Base-by-base conservation (phyloP, 2,113 vertebrate genomes). In the Cavia porcellus region DNA sequence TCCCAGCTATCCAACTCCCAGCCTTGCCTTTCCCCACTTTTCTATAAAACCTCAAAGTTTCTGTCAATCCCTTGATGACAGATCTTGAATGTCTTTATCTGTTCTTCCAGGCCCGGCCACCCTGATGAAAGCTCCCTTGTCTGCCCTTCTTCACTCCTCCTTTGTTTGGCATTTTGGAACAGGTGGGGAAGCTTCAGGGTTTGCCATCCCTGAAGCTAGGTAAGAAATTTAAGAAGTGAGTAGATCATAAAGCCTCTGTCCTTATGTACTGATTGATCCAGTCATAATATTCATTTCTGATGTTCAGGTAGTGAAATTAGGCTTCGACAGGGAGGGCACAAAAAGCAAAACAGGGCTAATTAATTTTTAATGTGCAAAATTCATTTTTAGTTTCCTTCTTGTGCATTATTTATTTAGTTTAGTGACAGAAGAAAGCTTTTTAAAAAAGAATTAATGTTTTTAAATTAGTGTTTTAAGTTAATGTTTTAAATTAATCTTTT, bases 401-500 rank as follows among this genome's bases (percentile, higher is more conserved):
- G 59, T 82, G 1, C 32, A 45, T 90, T 94, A 94, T 94, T 96
- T 86, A 93, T 79, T 92, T 92, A 83, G 86, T 35, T 77, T 74
- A 85, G 17, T 47, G 45, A 28, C 28, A 94, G 57, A 83, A 75
- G 28, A 55, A 89, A 89, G 84, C n/a, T 80, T 94, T 52, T 32
- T 13, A 75, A 92, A 92, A 94, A 80, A 90, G 35, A 80, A 59
- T 83, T 84, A 70, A 38, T 38, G 38, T 38, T 38, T 38, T 38
- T 38, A 38, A 38, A 38, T 38, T 38, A 38, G 2, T 38, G 38
- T 38, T 38, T 38, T 38, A 38, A 38, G 38, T 38, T 38, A 38
- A 38, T 38, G 38, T 38, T 38, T 38, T 38, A 38, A 38, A 38
- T 38, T 38, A 38, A 38, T 38, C n/a, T 80, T 94, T 52, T 32